Conservation (phyloP, 2,113 vertebrate genomes). For the Oenanthe melanoleuca region DNA sequence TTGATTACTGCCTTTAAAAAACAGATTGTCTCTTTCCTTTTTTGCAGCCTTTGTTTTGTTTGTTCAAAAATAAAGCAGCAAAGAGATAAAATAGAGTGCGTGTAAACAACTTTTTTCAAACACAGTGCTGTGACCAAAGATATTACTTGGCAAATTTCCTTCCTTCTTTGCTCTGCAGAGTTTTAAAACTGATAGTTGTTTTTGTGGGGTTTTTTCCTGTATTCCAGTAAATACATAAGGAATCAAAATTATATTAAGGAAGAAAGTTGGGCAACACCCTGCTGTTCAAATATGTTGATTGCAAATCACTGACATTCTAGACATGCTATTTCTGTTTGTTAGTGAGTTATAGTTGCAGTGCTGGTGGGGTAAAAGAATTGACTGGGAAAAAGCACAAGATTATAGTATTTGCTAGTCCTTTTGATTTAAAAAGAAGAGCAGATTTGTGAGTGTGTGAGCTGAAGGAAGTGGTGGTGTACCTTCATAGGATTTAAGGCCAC, state of each 20-base stretch:
- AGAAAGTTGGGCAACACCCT: background rate
- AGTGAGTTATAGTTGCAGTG: background rate
- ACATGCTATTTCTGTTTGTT: background rate
- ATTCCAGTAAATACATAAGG: background rate
- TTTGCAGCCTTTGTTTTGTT: background rate
- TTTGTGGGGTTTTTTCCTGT: background rate
- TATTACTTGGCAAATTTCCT: background rate
- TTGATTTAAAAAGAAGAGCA: background rate
- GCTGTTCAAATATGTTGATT: constrained; percentile 34
- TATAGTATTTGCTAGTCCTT: background rate
- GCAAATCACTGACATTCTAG: background rate
- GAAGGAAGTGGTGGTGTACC: background rate
- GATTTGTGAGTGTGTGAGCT: background rate
- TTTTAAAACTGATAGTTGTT: background rate
- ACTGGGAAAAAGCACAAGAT: background rate
- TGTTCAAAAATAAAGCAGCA: background rate
- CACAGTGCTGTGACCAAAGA: background rate
- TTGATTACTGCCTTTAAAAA: background rate
- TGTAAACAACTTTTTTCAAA: background rate
- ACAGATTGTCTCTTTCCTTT: background rate
- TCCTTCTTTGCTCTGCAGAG: background rate
- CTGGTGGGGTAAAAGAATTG: background rate
- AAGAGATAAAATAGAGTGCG: background rate
- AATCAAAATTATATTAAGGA: constrained; percentile 10
- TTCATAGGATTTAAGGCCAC: background rate